These are phyloP conservation scores for Percopsis transmontana DNA, from an alignment of 2,113 vertebrate species.

Conservation along the genomic window DNA sequence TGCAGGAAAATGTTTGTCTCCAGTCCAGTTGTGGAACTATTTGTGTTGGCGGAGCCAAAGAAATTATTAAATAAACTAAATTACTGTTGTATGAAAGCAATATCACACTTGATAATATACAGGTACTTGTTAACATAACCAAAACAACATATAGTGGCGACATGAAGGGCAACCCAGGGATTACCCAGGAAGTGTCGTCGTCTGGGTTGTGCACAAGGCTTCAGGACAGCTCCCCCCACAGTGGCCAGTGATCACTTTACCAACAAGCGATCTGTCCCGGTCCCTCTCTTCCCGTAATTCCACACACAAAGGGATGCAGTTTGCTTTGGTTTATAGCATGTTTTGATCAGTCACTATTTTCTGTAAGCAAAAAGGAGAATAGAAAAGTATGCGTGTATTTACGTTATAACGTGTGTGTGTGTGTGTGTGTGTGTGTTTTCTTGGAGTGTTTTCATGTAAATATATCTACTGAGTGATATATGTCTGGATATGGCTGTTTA, in stretches of 20 bases:
- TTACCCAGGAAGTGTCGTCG: conserved; percentile 32
- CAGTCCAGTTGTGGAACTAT: too few species aligned
- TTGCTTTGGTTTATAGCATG: conserved; percentile 4
- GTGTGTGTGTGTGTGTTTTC: conserved; percentile 8
- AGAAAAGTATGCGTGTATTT: too few species aligned
- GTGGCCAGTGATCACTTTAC: conserved; percentile 46
- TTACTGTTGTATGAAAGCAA: too few species aligned
- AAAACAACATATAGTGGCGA: too few species aligned
- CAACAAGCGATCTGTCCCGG: conserved; percentile 43
- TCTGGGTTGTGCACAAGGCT: conserved; percentile 46
- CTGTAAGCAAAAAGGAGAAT: neutral
- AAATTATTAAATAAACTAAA: too few species aligned
- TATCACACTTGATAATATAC: too few species aligned
- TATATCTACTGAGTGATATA: conserved; percentile 22
- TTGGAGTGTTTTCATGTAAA: conserved; percentile 31
- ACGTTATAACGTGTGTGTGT: neutral
- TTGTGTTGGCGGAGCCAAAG: too few species aligned
- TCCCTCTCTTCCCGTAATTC: conserved; percentile 22
- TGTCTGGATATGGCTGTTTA: neutral
- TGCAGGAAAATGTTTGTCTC: too few species aligned
- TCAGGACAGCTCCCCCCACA: conserved; percentile 15
- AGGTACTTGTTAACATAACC: too few species aligned
- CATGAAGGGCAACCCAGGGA: conserved; percentile 41
- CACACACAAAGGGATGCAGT: conserved; percentile 36
- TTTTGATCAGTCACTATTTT: conserved; percentile 18